Percentiles rank a stretch among this genome's conserved stretches.
These are phyloP conservation scores for Psilopogon haemacephalus DNA, from an alignment of 2,113 vertebrate genomes.

Conservation along the genomic window DNA sequence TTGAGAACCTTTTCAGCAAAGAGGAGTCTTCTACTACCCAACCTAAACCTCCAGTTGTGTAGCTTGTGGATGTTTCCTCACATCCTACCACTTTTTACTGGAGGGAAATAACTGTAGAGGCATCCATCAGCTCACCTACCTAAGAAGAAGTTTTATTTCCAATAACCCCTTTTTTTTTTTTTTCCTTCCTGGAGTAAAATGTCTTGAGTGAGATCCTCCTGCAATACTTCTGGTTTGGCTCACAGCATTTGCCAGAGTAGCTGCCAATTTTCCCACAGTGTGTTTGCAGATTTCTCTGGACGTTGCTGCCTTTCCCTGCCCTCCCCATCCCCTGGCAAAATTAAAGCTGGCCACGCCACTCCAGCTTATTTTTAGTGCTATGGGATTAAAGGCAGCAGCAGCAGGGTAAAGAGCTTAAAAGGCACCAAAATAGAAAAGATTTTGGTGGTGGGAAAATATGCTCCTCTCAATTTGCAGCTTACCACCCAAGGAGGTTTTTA, in stretches of 20 bases:
- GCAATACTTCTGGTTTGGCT: not conserved
- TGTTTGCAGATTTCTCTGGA: not conserved
- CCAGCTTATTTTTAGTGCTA: conserved; percentile 62
- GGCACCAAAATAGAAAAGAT: conserved; percentile 65
- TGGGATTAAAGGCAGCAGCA: conserved; percentile 66
- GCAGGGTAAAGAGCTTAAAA: conserved; percentile 71
- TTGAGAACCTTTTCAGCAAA: no score
- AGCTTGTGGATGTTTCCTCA: no score
- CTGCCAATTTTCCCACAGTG: not conserved
- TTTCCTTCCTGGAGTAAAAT: not conserved
- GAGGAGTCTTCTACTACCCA: no score
- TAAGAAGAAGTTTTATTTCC: not conserved
- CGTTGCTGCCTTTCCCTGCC: not conserved
- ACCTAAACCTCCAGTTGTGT: no score
- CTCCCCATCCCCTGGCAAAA: not conserved
- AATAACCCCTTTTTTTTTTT: not conserved
- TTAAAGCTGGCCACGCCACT: conserved; percentile 50
- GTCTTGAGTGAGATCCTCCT: not conserved
- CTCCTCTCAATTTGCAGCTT: conserved; percentile 53
- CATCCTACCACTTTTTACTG: no score
- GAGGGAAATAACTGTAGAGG: not conserved
- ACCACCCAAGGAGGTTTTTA: not conserved
- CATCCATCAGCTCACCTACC: not conserved
- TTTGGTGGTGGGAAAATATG: conserved; percentile 48
- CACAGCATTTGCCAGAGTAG: not conserved